Conservation (phyloP, 2,888 invertebrate genomes). For the Oasisia sp. region DNA sequence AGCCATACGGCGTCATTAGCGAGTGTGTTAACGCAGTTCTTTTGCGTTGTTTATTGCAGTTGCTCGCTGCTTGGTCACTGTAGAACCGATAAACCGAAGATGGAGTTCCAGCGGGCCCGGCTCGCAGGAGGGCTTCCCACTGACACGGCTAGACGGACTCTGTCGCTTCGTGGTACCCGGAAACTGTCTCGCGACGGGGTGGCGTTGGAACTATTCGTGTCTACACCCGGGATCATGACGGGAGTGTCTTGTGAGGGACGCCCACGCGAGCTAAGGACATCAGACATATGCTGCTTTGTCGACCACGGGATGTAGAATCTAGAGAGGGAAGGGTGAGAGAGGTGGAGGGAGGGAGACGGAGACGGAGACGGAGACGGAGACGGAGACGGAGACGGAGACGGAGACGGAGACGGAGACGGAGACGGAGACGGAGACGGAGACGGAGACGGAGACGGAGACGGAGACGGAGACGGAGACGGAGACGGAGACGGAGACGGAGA, state of each 20-base stretch:
- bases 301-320: not conserved
- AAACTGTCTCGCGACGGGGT: not conserved
- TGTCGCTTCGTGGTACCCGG: not conserved
- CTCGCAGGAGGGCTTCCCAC: not conserved
- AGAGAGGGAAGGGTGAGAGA: too few species aligned
- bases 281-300: not conserved
- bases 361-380: not conserved
- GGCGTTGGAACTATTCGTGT: not conserved
- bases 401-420: too few species aligned
- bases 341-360: too few species aligned
- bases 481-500: too few species aligned
- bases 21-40: not conserved
- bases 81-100: not conserved
- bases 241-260: not conserved
- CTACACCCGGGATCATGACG: not conserved
- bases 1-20: not conserved
- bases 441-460: too few species aligned
- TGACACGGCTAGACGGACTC: not conserved
- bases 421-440: too few species aligned
- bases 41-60: not conserved
- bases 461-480: too few species aligned
- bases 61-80: not conserved
- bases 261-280: not conserved
- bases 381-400: too few species aligned
- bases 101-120: not conserved